phyloP scores from a whole-genome alignment of 2,113 vertebrate species.

The Sinosuthora webbiana region DNA sequence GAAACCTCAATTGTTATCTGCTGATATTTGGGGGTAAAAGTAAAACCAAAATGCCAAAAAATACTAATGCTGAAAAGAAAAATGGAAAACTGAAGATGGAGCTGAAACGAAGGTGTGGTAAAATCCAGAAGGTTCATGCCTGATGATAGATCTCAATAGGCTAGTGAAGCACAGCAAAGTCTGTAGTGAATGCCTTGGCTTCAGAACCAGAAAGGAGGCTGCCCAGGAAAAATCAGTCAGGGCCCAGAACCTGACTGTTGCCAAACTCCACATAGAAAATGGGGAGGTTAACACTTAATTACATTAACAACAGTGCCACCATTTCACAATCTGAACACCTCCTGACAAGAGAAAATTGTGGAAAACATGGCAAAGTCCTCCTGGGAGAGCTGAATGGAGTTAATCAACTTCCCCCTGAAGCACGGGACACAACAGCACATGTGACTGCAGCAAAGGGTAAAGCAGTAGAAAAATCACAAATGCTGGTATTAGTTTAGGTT shows the following conservation, averaged over 20 bases:
- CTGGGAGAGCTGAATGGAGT: background rate
- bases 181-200: background rate
- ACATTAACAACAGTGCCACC: background rate
- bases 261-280: background rate
- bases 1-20: background rate
- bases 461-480: background rate
- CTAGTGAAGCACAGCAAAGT: background rate
- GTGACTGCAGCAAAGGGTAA: background rate
- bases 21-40: background rate
- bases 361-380: background rate
- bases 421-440: background rate
- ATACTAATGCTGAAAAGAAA: background rate
- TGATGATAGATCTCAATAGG: background rate
- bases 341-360: background rate
- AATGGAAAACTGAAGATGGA: background rate
- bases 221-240: background rate
- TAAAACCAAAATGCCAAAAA: background rate
- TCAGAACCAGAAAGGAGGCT: background rate
- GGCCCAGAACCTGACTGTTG: background rate
- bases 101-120: background rate
- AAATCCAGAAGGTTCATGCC: background rate
- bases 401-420: background rate
- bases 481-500: background rate
- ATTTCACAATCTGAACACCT: background rate
- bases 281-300: background rate